Base-by-base conservation (phyloP, 1,140 invertebrate species). In the Orchesella cincta region DNA sequence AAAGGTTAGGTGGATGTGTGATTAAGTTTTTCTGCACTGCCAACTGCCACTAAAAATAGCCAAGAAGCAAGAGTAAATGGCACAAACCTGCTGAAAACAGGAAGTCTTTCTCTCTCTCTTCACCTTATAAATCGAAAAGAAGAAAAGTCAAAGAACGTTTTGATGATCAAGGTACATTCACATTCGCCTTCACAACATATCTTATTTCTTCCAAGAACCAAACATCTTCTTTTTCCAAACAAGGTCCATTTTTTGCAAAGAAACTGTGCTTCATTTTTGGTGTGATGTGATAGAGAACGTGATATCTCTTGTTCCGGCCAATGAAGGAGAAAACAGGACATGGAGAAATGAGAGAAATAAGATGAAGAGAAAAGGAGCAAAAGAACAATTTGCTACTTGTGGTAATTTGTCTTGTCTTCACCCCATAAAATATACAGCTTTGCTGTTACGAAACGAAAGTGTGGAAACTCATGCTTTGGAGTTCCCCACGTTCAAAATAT, bases 1-100 rank as follows among this genome's bases (percentile, higher is more conserved):
- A 67, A 29, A 46, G 39, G 62, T 12, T 31, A 67, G 28, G 14
- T 3, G 62, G 28, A 33, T 8, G 31, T 67, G 62, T 31, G 62
- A 67, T 67, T 67, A 67, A 67, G 62, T 67, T 67, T n/a, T 67
- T 67, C 62, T 67, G n/a, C n/a, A n/a, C n/a, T n/a, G n/a, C n/a
- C n/a, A n/a, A 67, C 31, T 67, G 12, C 62, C 54, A n/a, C n/a
- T 23, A 31, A 8, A 18, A 18, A 12, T 67, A 12, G 12, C 2
- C 26, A 12, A 14, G 62, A 31, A 31, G 14, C 8, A 67, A 67
- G 28, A 18, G 31, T 5, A 29, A 67, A n/a, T n/a, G n/a, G n/a
- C n/a, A n/a, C n/a, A n/a, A n/a, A n/a, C n/a, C n/a, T n/a, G n/a
- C n/a, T n/a, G n/a, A n/a, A n/a, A n/a, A n/a, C n/a, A 67, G 62